Evolutionary conservation across 2,888 invertebrate genomes (phyloP), one percentile per base, ranked within the genome.

Genomic region (Mythimna pallens): DNA sequence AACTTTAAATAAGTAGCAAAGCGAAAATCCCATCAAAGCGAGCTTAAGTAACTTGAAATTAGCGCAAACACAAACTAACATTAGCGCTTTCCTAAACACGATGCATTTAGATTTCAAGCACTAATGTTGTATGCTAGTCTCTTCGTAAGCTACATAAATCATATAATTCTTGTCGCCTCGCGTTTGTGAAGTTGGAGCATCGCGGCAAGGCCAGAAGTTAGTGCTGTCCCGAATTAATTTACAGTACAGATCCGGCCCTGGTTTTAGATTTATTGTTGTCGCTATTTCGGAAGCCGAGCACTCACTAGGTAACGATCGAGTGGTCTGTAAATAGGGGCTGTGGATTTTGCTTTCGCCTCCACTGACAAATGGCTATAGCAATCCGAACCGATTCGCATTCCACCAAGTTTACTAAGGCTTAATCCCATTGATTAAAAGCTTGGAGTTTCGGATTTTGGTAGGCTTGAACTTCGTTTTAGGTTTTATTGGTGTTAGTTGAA

Each of bases 321-420:
- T 87, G 89, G 85, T 87, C 84, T 86, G 88, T 88, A 92, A 91
- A 92, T 91, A 91, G 86, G 85, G 85, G 82, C 80, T 86, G 84
- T 84, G 80, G 90, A 89, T 89, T 91, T 90, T 88, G 88, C 87
- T 87, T 86, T 86, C 82, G 85, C 82, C 82, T 83, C 79, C 79
- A 77, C 86, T 88, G 89, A 91, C 90, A 89, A 90, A 91, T 89
- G 87, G 87, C 75, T 77, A 67, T 75, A 80, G 77, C 82, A 84
- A 85, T 83, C 80, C 72, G 73, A 74, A 83, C 71, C 78, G 85
- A 80, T 86, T 87, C 82, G 80, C 86, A 87, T 87, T 87, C 86
- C 83, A 72, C 75, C 78, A 88, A 89, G 85, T 90, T 88, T 87
- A 83, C 83, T 70, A 79, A 81, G 72, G 70, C 79, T 84, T 89